These are phyloP conservation scores for Chionoecetes opilio DNA, from an alignment of 1,140 invertebrate genomes.

Conservation along the genomic window DNA sequence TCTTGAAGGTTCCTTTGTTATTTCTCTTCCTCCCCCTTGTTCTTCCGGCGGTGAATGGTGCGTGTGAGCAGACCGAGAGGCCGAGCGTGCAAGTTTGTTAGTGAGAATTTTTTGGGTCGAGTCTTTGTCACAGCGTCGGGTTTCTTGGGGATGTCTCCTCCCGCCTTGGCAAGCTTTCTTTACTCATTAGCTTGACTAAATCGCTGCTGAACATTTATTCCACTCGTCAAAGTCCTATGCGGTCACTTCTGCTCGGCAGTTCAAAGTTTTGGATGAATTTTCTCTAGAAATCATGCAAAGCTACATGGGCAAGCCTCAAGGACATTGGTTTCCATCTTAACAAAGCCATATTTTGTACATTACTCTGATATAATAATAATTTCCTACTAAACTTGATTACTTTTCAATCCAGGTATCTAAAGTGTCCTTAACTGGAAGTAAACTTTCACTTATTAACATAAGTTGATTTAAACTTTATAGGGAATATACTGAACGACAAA, in stretches of 20 bases:
- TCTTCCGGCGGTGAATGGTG: constrained; percentile 23
- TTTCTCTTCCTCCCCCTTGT: background rate
- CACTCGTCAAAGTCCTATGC: background rate
- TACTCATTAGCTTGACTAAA: constrained; percentile 9
- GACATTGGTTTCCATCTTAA: background rate
- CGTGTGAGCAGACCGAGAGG: constrained; percentile 13
- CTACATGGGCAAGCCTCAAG: background rate
- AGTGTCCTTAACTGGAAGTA: constrained; percentile 29
- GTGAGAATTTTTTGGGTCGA: constrained; percentile 41
- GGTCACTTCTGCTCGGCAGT: constrained; percentile 3
- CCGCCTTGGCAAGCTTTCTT: background rate
- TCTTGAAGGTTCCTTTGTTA: constrained; percentile 40
- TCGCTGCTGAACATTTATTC: background rate
- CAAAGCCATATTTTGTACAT: background rate
- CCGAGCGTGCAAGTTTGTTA: constrained; percentile 18
- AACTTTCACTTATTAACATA: constrained; percentile 9
- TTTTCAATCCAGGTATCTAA: constrained; percentile 30
- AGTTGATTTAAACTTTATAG: background rate
- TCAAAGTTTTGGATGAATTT: constrained; percentile 21
- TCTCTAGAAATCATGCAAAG: background rate
- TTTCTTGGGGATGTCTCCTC: background rate
- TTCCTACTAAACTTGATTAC: background rate
- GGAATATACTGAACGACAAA: constrained; percentile 29
- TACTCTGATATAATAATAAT: background rate
- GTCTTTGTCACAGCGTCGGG: constrained; percentile 11